Conservation (phyloP, 2,888 invertebrate genomes). For the Drosophila testacea region DNA sequence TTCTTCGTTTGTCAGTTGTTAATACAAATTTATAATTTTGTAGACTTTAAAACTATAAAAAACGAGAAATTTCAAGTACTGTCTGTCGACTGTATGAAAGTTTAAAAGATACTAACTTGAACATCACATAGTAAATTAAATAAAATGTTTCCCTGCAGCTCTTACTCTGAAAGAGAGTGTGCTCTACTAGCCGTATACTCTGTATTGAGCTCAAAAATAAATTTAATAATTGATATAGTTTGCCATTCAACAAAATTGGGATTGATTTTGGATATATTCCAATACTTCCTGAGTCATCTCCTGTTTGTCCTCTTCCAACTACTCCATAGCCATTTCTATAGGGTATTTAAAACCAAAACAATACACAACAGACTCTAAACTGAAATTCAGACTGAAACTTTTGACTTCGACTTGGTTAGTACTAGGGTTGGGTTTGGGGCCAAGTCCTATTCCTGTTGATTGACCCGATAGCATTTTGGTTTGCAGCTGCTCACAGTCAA, state of each 20-base stretch:
- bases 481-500: constrained; percentile 37
- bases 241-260: too few species aligned
- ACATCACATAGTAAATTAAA: too few species aligned
- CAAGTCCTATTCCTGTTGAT: constrained; percentile 35
- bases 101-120: too few species aligned
- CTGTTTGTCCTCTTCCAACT: not conserved
- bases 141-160: too few species aligned
- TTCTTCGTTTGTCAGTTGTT: not conserved
- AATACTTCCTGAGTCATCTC: too few species aligned
- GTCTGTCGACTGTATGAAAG: too few species aligned
- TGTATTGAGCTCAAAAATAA: not conserved
- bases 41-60: not conserved
- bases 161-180: not conserved
- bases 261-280: too few species aligned
- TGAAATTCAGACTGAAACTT: not conserved
- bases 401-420: not conserved
- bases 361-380: not conserved
- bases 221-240: not conserved
- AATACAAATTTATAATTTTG: not conserved
- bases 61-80: too few species aligned
- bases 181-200: not conserved
- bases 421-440: constrained; percentile 35
- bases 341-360: constrained; percentile 3
- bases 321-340: not conserved
- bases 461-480: constrained; percentile 35